A percentile compares a stretch with the other conserved stretches of the same genome.
phyloP scores from a whole-genome alignment of 2,113 vertebrate species.

The Bufo bufo region DNA sequence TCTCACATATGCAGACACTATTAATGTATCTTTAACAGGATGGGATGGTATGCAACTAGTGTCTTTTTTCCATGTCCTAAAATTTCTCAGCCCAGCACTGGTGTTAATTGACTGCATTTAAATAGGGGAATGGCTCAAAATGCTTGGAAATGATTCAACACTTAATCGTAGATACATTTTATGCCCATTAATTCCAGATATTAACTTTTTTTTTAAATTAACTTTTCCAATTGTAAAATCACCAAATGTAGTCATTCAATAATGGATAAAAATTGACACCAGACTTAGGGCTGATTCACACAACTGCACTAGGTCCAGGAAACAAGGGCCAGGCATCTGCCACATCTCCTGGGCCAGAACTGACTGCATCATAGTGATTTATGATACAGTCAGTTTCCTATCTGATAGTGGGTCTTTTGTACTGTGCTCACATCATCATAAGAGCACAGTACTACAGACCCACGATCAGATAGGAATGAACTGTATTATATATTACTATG shows the following conservation, averaged over 20 bases:
- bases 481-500: too few species aligned
- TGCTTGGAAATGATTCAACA: slow-evolving; percentile 44
- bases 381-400: too few species aligned
- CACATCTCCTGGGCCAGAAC: too few species aligned
- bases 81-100: slow-evolving; percentile 57
- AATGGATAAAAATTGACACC: too few species aligned
- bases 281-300: too few species aligned
- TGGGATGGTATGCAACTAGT: slow-evolving; percentile 50
- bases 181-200: slow-evolving; percentile 32
- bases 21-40: slow-evolving; percentile 26
- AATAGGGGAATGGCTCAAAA: slow-evolving; percentile 45
- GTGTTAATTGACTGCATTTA: slow-evolving; percentile 57
- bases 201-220: slow-evolving; percentile 15
- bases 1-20: slow-evolving; percentile 57
- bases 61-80: slow-evolving; percentile 52
- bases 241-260: background rate
- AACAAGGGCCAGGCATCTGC: too few species aligned
- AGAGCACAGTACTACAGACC: too few species aligned
- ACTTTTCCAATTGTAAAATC: background rate
- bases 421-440: too few species aligned
- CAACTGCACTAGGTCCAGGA: too few species aligned
- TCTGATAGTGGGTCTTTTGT: too few species aligned
- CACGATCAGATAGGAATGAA: too few species aligned
- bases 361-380: too few species aligned
- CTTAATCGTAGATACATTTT: slow-evolving; percentile 37